A percentile compares a stretch with the other conserved stretches of the same genome.
phyloP scores from a whole-genome alignment of 2,797 vertebrate genomes.

The Onychomys leucogaster region DNA sequence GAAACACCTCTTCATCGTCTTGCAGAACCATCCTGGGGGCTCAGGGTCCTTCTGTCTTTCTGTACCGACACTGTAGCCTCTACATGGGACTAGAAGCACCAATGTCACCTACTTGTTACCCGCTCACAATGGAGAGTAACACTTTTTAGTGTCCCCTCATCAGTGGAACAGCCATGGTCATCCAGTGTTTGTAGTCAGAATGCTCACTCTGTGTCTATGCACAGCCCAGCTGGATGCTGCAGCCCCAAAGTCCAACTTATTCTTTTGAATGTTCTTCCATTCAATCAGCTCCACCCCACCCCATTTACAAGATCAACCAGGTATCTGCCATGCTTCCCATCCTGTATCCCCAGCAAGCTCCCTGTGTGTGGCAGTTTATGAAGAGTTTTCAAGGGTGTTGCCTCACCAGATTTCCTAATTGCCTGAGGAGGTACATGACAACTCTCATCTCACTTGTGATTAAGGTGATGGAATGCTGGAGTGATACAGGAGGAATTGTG shows the following conservation, averaged over 20 bases:
- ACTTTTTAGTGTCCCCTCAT: no score
- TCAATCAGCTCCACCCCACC: background rate
- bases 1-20: background rate
- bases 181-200: background rate
- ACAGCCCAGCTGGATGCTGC: background rate
- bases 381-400: fast-evolving
- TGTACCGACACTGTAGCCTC: background rate
- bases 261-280: background rate
- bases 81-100: background rate
- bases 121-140: background rate
- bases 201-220: fast-evolving
- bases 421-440: background rate
- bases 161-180: background rate
- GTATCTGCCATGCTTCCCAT: background rate
- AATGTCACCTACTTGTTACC: background rate
- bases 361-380: fast-evolving
- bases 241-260: background rate
- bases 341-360: background rate
- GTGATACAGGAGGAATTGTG: background rate
- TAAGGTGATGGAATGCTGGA: background rate
- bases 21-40: background rate
- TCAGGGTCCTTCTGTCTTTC: background rate
- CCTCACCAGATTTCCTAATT: background rate
- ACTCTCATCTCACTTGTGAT: background rate
- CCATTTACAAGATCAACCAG: background rate